Conservation (phyloP, 1,140 invertebrate species). For the Eumaeus atala region DNA sequence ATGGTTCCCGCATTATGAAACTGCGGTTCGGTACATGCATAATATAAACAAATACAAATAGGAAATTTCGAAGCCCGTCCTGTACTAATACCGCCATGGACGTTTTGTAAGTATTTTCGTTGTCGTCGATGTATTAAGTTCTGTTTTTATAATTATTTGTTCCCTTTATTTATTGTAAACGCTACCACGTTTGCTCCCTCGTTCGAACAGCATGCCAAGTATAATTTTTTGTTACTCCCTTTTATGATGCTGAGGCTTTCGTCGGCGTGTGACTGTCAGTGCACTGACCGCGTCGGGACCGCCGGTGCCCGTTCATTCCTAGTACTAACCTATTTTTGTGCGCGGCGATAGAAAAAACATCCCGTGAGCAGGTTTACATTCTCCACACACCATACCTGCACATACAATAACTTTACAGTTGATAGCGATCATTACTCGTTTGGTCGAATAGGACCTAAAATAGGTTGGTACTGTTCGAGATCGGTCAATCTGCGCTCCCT, state of each 20-base stretch:
- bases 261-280: conserved; percentile 68
- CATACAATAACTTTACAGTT: not conserved
- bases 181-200: conserved; percentile 70
- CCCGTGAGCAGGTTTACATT: conserved; percentile 35
- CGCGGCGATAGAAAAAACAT: conserved; percentile 37
- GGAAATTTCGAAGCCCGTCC: conserved; percentile 49
- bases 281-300: conserved; percentile 65
- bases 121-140: conserved; percentile 65
- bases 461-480: conserved; percentile 57
- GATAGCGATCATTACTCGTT: conserved; percentile 8
- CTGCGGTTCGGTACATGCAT: conserved; percentile 46
- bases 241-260: conserved; percentile 73
- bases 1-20: conserved; percentile 61
- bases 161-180: conserved; percentile 58
- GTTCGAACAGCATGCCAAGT: conserved; percentile 71
- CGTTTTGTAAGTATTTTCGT: conserved; percentile 62
- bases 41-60: conserved; percentile 51
- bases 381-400: conserved; percentile 13
- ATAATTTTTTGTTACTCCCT: conserved; percentile 61
- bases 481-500: conserved; percentile 47
- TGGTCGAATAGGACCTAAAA: conserved; percentile 33
- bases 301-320: conserved; percentile 57
- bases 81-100: conserved; percentile 47
- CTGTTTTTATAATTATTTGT: conserved; percentile 42
- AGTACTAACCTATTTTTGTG: conserved; percentile 66